Evolutionary conservation across 2,113 vertebrate genomes (phyloP), one percentile per base, ranked within the genome.

Genomic region (Galeopterus variegatus): DNA sequence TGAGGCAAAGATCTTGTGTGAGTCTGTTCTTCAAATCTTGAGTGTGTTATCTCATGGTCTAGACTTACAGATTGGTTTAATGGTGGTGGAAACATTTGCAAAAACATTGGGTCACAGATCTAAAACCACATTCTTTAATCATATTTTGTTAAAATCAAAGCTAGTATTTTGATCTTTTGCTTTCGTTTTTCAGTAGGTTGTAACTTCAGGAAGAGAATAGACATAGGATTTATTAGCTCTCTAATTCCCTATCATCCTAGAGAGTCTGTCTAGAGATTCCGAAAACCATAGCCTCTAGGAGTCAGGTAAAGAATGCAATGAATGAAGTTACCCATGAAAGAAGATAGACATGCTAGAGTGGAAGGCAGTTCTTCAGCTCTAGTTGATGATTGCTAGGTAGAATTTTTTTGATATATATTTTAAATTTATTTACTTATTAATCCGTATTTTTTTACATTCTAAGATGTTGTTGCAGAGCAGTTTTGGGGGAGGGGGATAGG

Each of bases 111-210:
- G 36, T 1, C 33, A 58, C 17, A 72, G 33, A 50, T 41, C 58
- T 17, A 93, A 95, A 64, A 1, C 13, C 19, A 41, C 2, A 36
- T 36, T 41, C 18, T 77, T 77, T 77, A 31, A 58, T 85, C 3
- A 58, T 5, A 33, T 91, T 82, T 83, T 45, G 45, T 89, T 67
- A 79, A 84, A 97, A 85, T 70, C 58, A 50, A 69, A 94, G 45
- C 12, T 93, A 17, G 1, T 65, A 50, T 86, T 94, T 94, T 80
- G 18, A 70, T 48, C 58, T 79, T 93, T 89, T 65, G 9, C 41
- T 41, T 41, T 36, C 62, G 23, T 70, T 93, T 62, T 33, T 87
- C 69, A 50, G 0, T 36, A 36, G 19, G 0, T 80, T 64, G 65
- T 84, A n/a, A 33, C 1, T 87, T 92, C 28, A 80, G 12, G 45